Base-by-base conservation (phyloP, 2,888 invertebrate genomes). In the Troides aeacus region DNA sequence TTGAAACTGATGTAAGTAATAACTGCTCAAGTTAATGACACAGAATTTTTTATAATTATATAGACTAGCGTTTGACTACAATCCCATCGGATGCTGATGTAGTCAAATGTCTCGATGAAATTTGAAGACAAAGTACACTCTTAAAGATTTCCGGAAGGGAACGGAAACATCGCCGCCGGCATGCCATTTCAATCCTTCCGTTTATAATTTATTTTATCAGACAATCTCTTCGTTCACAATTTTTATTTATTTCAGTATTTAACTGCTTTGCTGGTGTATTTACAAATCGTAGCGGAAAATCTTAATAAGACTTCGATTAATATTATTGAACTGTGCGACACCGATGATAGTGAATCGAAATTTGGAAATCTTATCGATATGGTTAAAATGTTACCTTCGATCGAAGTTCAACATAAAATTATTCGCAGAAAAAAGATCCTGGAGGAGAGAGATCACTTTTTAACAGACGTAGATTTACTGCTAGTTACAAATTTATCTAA, bases 261-360 rank as follows among this genome's bases (percentile, higher is more conserved):
- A 50, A 73, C 75, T 6, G 74, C 76, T 2, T 21, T 81, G 3
- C 72, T 75, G 65, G 64, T 76, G 1, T 78, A 72, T 62, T 46
- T 81, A 30, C 84, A 84, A 81, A 78, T 81, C 17, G 75, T 81
- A 12, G 74, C 76, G 50, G 82, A 83, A 73, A 83, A 82, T 71
- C 60, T 79, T 4, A 78, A 76, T 56, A 80, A 77, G 68, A 71
- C 73, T 1, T 42, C 66, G 0, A 72, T 81, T 6, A 78, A 77
- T 46, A 72, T 82, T 2, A 39, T 78, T 1, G 78, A 82, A 70
- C 64, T 81, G 23, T 23, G 68, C 36, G 74, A 75, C 42, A 66
- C 72, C 12, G 46, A 72, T 7, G 66, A 72, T 17, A 70, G 67
- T 8, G n/a, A 24, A 2, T 71, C 71, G 1, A 57, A 75, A 23